Percentiles rank a stretch among this genome's conserved stretches.
phyloP scores from a whole-genome alignment of 1,140 invertebrate genomes.

The Papilio helenus region DNA sequence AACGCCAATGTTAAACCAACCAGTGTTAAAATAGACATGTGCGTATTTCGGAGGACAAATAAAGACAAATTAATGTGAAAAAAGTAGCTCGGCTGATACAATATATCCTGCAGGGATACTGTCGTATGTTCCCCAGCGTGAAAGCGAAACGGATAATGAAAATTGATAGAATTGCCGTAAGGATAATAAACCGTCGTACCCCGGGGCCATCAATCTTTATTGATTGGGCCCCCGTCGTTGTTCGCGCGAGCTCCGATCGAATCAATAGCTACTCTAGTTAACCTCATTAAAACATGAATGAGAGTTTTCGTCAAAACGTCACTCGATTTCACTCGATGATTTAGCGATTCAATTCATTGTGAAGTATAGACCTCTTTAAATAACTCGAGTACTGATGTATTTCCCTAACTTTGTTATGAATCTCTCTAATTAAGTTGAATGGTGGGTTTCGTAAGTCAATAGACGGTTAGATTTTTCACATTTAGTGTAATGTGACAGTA shows the following conservation, averaged over 20 bases:
- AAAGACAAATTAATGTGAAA: constrained; percentile 26
- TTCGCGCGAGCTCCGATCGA: constrained; percentile 24
- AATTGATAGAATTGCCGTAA: constrained; percentile 37
- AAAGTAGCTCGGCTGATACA: background rate
- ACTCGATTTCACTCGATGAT: constrained; percentile 11
- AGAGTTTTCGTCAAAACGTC: constrained; percentile 37
- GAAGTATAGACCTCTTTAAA: constrained; percentile 23
- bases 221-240: constrained; percentile 33
- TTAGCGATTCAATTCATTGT: constrained; percentile 32
- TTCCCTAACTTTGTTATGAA: background rate
- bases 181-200: constrained; percentile 36
- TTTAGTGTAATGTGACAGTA: background rate
- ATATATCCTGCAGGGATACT: background rate
- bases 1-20: background rate
- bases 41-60: constrained; percentile 4
- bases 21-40: background rate
- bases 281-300: constrained; percentile 36
- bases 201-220: constrained; percentile 33
- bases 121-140: constrained; percentile 17
- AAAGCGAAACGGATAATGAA: constrained; percentile 36
- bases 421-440: constrained; percentile 1
- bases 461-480: background rate
- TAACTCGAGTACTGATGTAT: constrained; percentile 16
- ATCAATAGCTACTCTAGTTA: constrained; percentile 35
- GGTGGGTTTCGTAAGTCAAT: constrained; percentile 11